Conservation (phyloP, 2,888 invertebrate genomes). For the Ganaspis brasiliensis region DNA sequence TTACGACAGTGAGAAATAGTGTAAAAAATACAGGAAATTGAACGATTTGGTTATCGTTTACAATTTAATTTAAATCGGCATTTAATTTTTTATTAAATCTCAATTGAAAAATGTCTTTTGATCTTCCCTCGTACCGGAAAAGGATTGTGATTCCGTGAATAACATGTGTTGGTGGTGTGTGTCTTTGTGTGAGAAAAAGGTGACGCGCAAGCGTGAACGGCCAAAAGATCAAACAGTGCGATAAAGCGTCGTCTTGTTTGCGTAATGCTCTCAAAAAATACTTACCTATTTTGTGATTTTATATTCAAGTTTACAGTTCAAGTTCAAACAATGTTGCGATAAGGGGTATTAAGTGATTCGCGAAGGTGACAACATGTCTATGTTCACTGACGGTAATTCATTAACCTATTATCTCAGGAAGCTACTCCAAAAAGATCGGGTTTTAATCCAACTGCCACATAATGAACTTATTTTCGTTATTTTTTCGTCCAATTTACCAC, state of each 20-base stretch:
- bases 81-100: background rate
- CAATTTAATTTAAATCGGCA: no score
- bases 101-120: background rate
- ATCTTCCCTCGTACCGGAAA: constrained; percentile 1
- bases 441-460: background rate
- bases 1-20: no score
- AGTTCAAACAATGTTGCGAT: constrained; percentile 4
- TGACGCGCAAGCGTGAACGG: constrained; percentile 30
- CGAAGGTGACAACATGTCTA: constrained; percentile 37
- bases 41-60: no score
- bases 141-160: constrained; percentile 19
- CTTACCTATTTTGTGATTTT: background rate
- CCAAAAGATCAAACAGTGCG: constrained; percentile 26
- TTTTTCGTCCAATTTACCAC: background rate
- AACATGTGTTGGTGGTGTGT: background rate
- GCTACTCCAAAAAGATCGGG: constrained; percentile 15
- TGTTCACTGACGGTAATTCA: constrained; percentile 40
- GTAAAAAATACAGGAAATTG: no score
- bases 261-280: constrained; percentile 23
- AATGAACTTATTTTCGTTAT: background rate
- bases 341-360: constrained; percentile 12
- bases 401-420: background rate
- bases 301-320: background rate
- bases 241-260: constrained; percentile 37
- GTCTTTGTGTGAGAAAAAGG: background rate